A percentile compares a stretch with the other conserved stretches of the same genome.
phyloP scores from a whole-genome alignment of 2,797 vertebrate species.

The Siniperca scherzeri region DNA sequence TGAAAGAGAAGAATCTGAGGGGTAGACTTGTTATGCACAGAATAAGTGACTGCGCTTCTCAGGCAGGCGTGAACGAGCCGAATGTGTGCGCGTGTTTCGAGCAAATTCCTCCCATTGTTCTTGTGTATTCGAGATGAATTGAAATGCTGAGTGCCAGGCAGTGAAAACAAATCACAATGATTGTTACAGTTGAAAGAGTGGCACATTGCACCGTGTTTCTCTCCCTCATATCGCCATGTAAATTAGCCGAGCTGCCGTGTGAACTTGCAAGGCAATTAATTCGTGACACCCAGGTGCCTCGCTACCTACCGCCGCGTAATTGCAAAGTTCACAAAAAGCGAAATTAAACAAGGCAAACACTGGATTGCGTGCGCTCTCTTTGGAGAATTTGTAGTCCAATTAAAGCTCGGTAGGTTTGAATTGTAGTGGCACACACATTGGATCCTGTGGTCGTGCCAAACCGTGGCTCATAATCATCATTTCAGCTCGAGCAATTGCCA shows the following conservation, averaged over 20 bases:
- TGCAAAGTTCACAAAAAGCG: conserved; percentile 73
- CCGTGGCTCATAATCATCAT: conserved; percentile 64
- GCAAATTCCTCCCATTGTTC: conserved; percentile 76
- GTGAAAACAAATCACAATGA: conserved; percentile 73
- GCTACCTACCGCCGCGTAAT: conserved; percentile 53
- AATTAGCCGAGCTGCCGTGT: conserved; percentile 61
- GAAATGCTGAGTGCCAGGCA: conserved; percentile 66
- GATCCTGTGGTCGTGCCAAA: conserved; percentile 57
- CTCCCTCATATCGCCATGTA: conserved; percentile 51
- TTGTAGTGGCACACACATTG: conserved; percentile 48
- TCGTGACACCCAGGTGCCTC: conserved; percentile 61
- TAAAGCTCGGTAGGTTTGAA: conserved; percentile 63
- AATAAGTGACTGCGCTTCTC: conserved; percentile 73
- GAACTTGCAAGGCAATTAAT: conserved; percentile 75
- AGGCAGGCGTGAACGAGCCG: conserved; percentile 44
- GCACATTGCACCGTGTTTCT: conserved; percentile 43
- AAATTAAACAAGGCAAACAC: conserved; percentile 71
- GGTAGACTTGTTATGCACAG: conserved; percentile 76
- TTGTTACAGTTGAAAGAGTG: conserved; percentile 73
- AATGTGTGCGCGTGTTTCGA: conserved; percentile 45
- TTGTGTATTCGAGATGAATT: conserved; percentile 67
- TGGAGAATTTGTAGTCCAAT: conserved; percentile 73
- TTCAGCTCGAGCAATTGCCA: conserved; percentile 67
- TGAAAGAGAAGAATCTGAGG: conserved; percentile 75
- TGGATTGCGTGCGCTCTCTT: conserved; percentile 50